Conservation (phyloP, 2,113 vertebrate genomes). For the Heliornis fulica region DNA sequence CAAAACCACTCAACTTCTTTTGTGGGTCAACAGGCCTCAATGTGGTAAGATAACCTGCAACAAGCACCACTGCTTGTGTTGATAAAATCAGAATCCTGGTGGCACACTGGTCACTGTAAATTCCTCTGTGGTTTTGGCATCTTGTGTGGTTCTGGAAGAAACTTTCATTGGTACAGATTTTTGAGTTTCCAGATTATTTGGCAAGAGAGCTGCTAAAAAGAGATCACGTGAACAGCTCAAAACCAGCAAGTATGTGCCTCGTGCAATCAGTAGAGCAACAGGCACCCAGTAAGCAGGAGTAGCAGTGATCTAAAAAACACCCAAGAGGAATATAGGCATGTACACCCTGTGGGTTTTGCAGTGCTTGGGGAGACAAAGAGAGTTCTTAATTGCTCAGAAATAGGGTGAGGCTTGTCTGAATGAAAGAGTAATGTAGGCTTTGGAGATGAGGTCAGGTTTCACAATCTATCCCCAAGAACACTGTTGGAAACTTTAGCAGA, state of each 20-base stretch:
- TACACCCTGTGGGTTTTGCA: neutral
- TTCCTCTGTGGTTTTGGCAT: neutral
- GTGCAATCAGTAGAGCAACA: neutral
- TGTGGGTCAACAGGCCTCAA: neutral
- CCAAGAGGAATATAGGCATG: neutral
- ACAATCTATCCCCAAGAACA: neutral
- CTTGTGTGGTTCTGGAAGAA: neutral
- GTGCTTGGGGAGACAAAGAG: neutral
- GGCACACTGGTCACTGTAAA: neutral
- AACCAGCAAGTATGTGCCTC: neutral
- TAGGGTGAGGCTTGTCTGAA: neutral
- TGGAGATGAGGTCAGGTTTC: neutral
- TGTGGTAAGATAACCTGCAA: neutral
- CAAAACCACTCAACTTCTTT: neutral
- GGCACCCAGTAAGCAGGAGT: neutral
- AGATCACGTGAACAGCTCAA: constrained; percentile 8
- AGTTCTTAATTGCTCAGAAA: neutral
- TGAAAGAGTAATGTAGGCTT: neutral
- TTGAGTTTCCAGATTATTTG: constrained; percentile 26
- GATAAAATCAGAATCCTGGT: neutral
- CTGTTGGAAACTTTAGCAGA: neutral
- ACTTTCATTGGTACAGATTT: constrained; percentile 1
- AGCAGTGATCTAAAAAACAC: neutral
- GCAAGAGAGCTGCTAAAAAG: constrained; percentile 14
- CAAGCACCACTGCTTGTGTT: neutral